Base-by-base conservation (phyloP, 2,797 vertebrate genomes). In the Carcharodon carcharias region DNA sequence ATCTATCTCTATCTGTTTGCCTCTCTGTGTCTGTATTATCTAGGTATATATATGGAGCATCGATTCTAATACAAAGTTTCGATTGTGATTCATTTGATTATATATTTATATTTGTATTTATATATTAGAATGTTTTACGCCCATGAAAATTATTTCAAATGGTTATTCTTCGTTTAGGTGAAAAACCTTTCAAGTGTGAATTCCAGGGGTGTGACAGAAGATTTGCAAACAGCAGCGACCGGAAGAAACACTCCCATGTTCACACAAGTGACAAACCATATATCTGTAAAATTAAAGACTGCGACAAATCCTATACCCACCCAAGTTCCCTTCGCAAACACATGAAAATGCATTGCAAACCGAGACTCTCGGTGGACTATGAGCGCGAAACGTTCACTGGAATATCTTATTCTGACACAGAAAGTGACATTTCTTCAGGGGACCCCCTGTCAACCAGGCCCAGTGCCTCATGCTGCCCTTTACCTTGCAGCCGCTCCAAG, bases 171-270 rank as follows among this genome's bases (percentile, higher is more conserved):
- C 14, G 7, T 80, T 96, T 97, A 98, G 98, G 98, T 97, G 98
- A 98, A 97, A 98, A 98, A 97, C 98, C 98, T 95, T 98, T 98
- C 97, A 98, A 97, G 97, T 98, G 98, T n/a, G 98, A 98, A 97
- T 98, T 98, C 97, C 97, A 98, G 63, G 98, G 98, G 97, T 98
- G 98, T 97, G 98, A 97, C 97, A 98, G 98, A 97, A 97, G 97
- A 96, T 98, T 98, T 96, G 98, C 98, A 96, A 98, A 98, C 97
- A 98, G 98, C 97, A 97, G 97, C 95, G 97, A 98, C 97, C 96
- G 97, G 96, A 98, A 98, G 97, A 98, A 97, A 97, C 98, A 98
- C 69, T 97, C 97, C 96, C 97, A 97, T 96, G 97, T 97, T 80
- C 97, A 98, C 97, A 97, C 98, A 96, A 98, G 97, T 28, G 97